Base-by-base conservation (phyloP, 2,888 invertebrate genomes). In the Ophion ellenae region DNA sequence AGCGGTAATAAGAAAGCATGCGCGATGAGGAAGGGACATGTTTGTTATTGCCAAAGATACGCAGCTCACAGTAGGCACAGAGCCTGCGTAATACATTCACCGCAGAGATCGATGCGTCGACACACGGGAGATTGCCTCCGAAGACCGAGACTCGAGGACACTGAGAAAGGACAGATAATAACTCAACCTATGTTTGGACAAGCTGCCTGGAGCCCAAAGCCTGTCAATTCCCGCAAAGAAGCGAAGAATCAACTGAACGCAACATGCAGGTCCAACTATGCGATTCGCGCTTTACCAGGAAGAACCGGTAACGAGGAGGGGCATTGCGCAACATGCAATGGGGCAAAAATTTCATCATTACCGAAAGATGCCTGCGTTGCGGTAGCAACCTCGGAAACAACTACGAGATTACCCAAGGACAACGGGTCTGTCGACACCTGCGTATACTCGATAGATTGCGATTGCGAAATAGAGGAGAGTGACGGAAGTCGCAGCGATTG, bases 171-270 rank as follows among this genome's bases (percentile, higher is more conserved):
- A 74, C 84, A 83, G 24, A 73, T 81, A n/a, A 82, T 85, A 36
- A 82, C 73, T 40, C 87, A 85, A 59, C 47, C 81, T 9, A 64
- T 61, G 0, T 24, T 57, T 20, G 24, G 59, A 7, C 47, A 66
- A 1, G 2, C 45, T 14, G 20, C 64, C 5, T 11, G 81, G 14
- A 81, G 20, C 53, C 14, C 84, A 0, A 83, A 71, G 11, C 53
- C 73, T n/a, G 75, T 81, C 20, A 79, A 86, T 20, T 87, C 86
- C 20, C 89, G 91, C 40, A 94, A 94, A 82, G 93, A 94, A 57
- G 88, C 91, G 2, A 93, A 93, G 53, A 94, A 94, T 88, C 91
- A 93, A 66, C 79, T 93, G 76, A 94, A 93, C 53, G 91, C 91
- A 2, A 91, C 89, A 28, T 88, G 88, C 1, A 93, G 92, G 73